phyloP scores from a whole-genome alignment of 2,113 vertebrate genomes.

The Gallinago jamesoni region DNA sequence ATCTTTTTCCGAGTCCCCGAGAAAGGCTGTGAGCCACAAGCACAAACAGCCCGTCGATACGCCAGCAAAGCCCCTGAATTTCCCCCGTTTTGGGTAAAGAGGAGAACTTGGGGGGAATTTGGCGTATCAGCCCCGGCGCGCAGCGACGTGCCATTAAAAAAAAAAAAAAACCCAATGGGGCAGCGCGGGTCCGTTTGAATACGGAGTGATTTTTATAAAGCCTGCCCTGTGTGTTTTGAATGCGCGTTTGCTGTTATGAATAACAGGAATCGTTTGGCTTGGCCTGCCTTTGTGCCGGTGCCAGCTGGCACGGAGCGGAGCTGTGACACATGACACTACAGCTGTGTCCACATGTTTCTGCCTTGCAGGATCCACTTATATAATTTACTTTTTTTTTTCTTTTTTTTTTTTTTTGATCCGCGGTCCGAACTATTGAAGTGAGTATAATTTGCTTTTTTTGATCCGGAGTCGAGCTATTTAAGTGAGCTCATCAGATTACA shows the following conservation, averaged over 20 bases:
- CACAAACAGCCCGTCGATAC: neutral
- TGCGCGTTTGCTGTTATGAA: conserved; percentile 90
- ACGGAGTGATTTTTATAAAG: conserved; percentile 80
- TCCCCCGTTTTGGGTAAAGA: conserved; percentile 66
- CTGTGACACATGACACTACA: conserved; percentile 92
- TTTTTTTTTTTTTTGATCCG: conserved; percentile 78
- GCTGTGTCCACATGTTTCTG: conserved; percentile 92
- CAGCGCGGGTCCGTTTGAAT: conserved; percentile 77
- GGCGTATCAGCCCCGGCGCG: conserved; percentile 46
- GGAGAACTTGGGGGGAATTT: conserved; percentile 65
- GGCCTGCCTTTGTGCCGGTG: conserved; percentile 79
- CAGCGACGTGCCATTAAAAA: conserved; percentile 74
- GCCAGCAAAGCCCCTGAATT: neutral
- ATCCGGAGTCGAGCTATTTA: conserved; percentile 76
- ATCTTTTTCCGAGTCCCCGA: conserved; percentile 35
- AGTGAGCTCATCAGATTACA: conserved; percentile 89
- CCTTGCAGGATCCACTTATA: conserved; percentile 81
- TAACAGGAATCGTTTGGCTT: conserved; percentile 94
- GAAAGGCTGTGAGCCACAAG: conserved; percentile 24
- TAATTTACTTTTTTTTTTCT: conserved; percentile 74
- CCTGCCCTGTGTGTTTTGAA: conserved; percentile 81
- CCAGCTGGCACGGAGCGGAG: conserved; percentile 87
- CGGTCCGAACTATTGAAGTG: conserved; percentile 72
- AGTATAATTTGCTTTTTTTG: conserved; percentile 77
- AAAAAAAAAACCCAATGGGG: conserved; percentile 30